Conservation (phyloP, 1,140 invertebrate species). For the Medauroidea extradentata region DNA sequence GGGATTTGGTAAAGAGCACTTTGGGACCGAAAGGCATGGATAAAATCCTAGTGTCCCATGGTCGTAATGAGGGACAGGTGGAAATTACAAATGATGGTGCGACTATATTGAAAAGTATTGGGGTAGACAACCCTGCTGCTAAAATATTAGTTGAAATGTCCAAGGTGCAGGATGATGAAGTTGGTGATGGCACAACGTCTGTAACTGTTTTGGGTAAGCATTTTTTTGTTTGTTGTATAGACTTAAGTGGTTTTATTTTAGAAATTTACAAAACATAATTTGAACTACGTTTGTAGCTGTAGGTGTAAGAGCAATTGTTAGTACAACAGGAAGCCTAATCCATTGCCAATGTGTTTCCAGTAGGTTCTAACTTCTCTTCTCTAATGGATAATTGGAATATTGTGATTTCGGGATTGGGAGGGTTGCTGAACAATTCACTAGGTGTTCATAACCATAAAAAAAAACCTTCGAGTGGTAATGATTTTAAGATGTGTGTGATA, state of each 20-base stretch:
- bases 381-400: too few relatives aligned
- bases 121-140: constrained; percentile 98
- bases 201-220: constrained; percentile 85
- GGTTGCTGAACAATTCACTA: too few relatives aligned
- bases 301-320: too few relatives aligned
- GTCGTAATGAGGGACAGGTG: constrained; percentile 74
- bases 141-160: constrained; percentile 99
- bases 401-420: too few relatives aligned
- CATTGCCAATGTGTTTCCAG: too few relatives aligned
- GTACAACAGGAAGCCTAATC: too few relatives aligned
- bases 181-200: constrained; percentile 99
- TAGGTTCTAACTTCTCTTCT: too few relatives aligned
- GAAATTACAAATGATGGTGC: constrained; percentile 99
- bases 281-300: too few relatives aligned
- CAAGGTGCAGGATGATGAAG: constrained; percentile 98
- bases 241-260: neutral
- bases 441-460: too few relatives aligned
- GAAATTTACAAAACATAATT: neutral
- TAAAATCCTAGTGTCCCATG: constrained; percentile 90
- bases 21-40: constrained; percentile 99
- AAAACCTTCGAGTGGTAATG: too few relatives aligned
- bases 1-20: constrained; percentile 97
- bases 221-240: neutral
- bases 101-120: constrained; percentile 94
- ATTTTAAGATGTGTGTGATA: too few relatives aligned